Conservation (phyloP, 2,888 invertebrate species). For the Diploptera punctata region DNA sequence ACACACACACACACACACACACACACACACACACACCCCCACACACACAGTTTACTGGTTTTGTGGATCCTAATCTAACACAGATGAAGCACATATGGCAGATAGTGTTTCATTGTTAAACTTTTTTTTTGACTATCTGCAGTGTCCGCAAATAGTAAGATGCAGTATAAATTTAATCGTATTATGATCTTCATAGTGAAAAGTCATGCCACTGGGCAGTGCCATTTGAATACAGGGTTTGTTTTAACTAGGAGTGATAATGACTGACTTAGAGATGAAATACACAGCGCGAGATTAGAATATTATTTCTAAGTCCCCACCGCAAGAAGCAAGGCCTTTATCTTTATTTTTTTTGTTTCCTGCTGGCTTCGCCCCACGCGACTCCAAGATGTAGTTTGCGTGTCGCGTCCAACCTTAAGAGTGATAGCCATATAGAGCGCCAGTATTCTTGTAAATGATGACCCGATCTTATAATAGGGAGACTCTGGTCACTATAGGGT, state of each 20-base stretch:
- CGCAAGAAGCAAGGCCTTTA: neutral
- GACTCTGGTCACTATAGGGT: neutral
- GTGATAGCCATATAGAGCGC: constrained; percentile 5
- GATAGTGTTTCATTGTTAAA: too few relatives aligned
- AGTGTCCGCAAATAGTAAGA: too few relatives aligned
- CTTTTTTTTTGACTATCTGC: too few relatives aligned
- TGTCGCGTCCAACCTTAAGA: constrained; percentile 6
- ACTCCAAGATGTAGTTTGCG: neutral
- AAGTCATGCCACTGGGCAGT: too few relatives aligned
- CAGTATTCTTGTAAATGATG: neutral
- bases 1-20: too few relatives aligned
- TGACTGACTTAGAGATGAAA: neutral
- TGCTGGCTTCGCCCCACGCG: neutral
- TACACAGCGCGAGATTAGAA: neutral
- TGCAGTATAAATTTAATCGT: too few relatives aligned
- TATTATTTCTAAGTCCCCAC: neutral
- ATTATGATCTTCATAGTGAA: too few relatives aligned
- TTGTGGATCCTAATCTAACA: too few relatives aligned
- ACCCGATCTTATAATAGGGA: constrained; percentile 3
- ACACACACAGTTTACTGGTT: too few relatives aligned
- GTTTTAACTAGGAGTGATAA: neutral
- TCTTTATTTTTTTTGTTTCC: constrained; percentile 7
- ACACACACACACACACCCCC: too few relatives aligned
- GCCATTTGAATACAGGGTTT: too few relatives aligned
- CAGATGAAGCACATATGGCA: too few relatives aligned